A percentile compares a stretch with the other conserved stretches of the same genome.
Conservation (phyloP, 2,113 vertebrate species). For the Siniperca knerii region DNA sequence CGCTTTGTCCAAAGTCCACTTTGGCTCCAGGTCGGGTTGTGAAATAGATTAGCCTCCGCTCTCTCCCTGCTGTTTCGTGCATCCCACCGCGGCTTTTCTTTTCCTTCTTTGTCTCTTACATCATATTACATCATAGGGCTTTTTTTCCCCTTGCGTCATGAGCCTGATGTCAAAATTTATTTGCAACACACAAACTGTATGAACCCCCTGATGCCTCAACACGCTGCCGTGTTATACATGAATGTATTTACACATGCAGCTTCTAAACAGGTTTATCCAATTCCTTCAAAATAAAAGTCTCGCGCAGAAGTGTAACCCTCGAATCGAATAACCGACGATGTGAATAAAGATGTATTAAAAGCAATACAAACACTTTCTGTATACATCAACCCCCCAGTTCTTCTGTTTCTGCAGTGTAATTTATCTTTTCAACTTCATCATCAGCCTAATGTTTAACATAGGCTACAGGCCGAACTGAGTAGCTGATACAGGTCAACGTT, state of each 20-base stretch:
- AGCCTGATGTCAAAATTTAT: not conserved
- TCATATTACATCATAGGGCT: not conserved
- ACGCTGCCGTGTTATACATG: not conserved
- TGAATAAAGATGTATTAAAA: not conserved
- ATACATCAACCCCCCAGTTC: not conserved
- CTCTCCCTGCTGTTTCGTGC: not conserved
- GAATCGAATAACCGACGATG: not conserved
- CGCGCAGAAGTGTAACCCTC: not conserved
- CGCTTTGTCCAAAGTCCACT: slow-evolving; percentile 72
- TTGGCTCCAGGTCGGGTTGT: slow-evolving; percentile 42
- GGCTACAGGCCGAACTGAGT: not conserved
- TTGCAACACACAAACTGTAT: not conserved
- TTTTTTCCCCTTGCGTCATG: not conserved
- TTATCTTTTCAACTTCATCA: not conserved
- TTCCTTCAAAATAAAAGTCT: slow-evolving; percentile 48
- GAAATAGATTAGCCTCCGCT: slow-evolving; percentile 48
- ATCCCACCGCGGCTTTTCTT: not conserved
- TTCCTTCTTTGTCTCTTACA: no score
- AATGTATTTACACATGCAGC: not conserved
- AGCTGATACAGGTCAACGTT: not conserved
- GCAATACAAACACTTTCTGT: not conserved
- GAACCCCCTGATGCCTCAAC: not conserved
- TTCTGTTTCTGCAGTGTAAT: not conserved
- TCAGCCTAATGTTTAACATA: not conserved
- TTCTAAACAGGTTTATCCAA: not conserved